These are phyloP conservation scores for Cylloceria caligata DNA, from an alignment of 2,888 invertebrate species.

Conservation along the genomic window DNA sequence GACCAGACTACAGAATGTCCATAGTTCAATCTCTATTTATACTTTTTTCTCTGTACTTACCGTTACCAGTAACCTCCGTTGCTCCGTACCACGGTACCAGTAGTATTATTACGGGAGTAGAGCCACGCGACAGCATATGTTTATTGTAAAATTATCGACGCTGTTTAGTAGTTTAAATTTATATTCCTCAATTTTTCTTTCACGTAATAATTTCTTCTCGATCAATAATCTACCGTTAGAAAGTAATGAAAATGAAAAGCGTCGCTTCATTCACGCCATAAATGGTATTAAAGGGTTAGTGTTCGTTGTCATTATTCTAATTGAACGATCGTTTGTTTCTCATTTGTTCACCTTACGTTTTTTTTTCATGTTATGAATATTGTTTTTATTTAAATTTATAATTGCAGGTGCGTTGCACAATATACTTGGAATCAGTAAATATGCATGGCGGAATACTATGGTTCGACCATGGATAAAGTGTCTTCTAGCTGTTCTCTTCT, in stretches of 20 bases:
- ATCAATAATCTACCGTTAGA: not conserved
- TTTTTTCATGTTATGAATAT: not conserved
- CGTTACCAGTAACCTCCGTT: too few species aligned
- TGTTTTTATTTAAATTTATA: not conserved
- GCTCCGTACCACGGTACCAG: too few species aligned
- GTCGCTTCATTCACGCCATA: constrained; percentile 4
- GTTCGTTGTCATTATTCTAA: not conserved
- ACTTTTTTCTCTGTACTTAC: not conserved
- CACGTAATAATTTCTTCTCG: not conserved
- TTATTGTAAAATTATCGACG: not conserved
- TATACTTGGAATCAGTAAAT: constrained; percentile 75
- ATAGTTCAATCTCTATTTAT: not conserved
- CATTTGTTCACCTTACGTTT: not conserved
- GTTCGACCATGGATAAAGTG: constrained; percentile 82
- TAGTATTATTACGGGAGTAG: constrained; percentile 17
- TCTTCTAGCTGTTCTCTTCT: constrained; percentile 75
- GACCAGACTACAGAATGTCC: not conserved
- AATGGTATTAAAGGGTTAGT: constrained; percentile 53
- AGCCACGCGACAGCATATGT: constrained; percentile 10
- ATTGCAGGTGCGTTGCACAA: constrained; percentile 55
- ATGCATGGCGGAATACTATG: constrained; percentile 79
- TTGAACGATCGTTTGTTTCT: not conserved
- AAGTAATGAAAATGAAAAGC: constrained; percentile 39
- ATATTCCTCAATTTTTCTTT: not conserved
- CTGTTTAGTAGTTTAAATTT: not conserved